These are phyloP conservation scores for Acleris emargana DNA, from an alignment of 2,888 invertebrate genomes.

Conservation along the genomic window DNA sequence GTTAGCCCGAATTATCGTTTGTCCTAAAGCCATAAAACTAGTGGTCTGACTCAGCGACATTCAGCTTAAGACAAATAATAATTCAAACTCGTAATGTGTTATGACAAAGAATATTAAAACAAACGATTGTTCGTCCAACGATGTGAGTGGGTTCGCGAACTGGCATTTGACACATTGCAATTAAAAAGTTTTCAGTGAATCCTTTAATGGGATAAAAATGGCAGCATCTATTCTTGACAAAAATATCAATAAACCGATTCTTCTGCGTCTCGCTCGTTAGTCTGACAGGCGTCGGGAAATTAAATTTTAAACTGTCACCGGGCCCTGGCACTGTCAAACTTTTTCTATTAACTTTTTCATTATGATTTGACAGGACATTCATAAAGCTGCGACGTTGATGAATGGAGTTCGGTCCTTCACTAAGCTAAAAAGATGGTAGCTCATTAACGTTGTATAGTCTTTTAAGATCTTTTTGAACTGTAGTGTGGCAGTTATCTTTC, in stretches of 20 bases:
- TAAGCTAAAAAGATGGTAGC: slow-evolving; percentile 19
- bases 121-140: too few relatives aligned
- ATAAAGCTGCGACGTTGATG: slow-evolving; percentile 74
- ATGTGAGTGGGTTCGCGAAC: too few relatives aligned
- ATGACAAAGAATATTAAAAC: too few relatives aligned
- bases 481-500: neutral
- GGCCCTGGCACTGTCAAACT: slow-evolving; percentile 72
- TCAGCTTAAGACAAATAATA: too few relatives aligned
- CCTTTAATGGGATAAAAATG: neutral
- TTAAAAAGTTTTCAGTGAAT: too few relatives aligned
- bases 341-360: slow-evolving; percentile 82
- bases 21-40: too few relatives aligned
- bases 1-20: too few relatives aligned
- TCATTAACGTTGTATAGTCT: neutral
- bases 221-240: neutral
- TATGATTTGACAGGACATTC: slow-evolving; percentile 77
- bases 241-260: slow-evolving; percentile 14
- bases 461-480: slow-evolving; percentile 6
- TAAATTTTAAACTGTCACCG: slow-evolving; percentile 74
- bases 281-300: slow-evolving; percentile 57
- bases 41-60: too few relatives aligned
- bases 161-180: too few relatives aligned
- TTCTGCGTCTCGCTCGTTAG: slow-evolving; percentile 44
- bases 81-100: too few relatives aligned
- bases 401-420: slow-evolving; percentile 52